Percentiles rank a stretch among this genome's conserved stretches.
Evolutionary conservation across 2,888 invertebrate species (phyloP).

Genomic region (Schizotus pectinicornis): DNA sequence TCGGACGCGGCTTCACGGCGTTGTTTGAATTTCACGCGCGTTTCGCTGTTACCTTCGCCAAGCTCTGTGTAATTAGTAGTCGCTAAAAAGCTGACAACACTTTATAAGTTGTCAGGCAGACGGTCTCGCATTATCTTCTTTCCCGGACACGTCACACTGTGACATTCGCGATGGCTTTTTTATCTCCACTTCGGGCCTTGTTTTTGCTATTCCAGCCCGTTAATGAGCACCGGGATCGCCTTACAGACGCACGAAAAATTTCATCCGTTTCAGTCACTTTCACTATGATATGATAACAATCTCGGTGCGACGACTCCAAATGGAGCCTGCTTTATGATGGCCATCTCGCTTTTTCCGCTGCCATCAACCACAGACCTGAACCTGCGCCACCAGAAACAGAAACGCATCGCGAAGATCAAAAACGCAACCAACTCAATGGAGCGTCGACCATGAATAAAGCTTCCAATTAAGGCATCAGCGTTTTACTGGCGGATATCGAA

Average conservation of each 20-base stretch:
- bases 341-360: too few species aligned
- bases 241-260: conserved; percentile 28
- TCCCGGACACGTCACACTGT: conserved; percentile 36
- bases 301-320: conserved; percentile 1
- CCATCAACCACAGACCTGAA: too few species aligned
- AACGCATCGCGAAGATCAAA: too few species aligned
- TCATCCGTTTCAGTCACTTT: conserved; percentile 18
- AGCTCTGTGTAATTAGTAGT: conserved; percentile 45
- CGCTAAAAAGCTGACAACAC: conserved; percentile 47
- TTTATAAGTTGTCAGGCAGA: conserved; percentile 47
- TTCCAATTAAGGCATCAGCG: too few species aligned
- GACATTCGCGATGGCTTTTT: conserved; percentile 36
- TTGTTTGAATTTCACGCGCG: conserved; percentile 41
- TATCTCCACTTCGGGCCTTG: conserved; percentile 26
- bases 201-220: conserved; percentile 31
- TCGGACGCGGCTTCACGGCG: conserved; percentile 27
- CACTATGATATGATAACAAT: conserved; percentile 21
- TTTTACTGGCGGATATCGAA: too few species aligned
- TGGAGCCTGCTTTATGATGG: background rate
- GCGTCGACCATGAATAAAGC: too few species aligned
- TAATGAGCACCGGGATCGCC: conserved; percentile 33
- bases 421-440: too few species aligned
- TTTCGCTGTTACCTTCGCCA: conserved; percentile 38
- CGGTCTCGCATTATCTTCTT: conserved; percentile 38
- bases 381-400: too few species aligned